A percentile compares a stretch with the other conserved stretches of the same genome.
These are phyloP conservation scores for Parus major DNA, from an alignment of 2,113 vertebrate species.

Conservation along the genomic window DNA sequence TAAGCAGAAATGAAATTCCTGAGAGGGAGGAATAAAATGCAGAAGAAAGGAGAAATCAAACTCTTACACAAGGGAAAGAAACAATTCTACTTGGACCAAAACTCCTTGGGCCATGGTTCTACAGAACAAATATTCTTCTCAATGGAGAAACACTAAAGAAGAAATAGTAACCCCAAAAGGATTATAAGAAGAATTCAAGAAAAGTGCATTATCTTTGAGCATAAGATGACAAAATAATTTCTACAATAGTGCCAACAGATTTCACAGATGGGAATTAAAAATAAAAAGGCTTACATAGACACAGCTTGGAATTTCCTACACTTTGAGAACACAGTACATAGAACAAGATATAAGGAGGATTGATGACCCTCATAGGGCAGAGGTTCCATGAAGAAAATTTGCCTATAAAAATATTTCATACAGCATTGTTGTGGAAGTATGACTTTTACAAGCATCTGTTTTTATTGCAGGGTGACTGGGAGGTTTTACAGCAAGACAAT, in stretches of 20 bases:
- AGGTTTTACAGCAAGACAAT: background rate
- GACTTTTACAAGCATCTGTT: background rate
- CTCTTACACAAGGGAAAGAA: background rate
- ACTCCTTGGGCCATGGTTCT: background rate
- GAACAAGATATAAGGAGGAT: background rate
- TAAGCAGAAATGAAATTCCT: background rate
- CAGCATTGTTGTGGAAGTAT: background rate
- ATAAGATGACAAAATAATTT: background rate
- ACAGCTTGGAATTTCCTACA: background rate
- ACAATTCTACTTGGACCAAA: slow-evolving; percentile 20
- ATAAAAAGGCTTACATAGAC: background rate
- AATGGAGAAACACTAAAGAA: slow-evolving; percentile 37
- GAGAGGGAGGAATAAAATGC: background rate
- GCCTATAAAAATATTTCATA: background rate
- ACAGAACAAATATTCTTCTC: slow-evolving; percentile 56
- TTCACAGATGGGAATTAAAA: background rate
- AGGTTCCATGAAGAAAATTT: background rate
- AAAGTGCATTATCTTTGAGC: slow-evolving; percentile 26
- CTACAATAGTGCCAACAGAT: background rate
- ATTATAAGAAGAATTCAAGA: slow-evolving; percentile 32
- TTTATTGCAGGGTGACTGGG: background rate
- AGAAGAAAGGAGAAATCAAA: background rate
- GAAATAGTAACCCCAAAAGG: slow-evolving; percentile 44
- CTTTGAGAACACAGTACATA: background rate
- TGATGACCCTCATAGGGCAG: background rate